Evolutionary conservation across 2,888 invertebrate genomes (phyloP).

Genomic region (Eucriotettix oculatus): DNA sequence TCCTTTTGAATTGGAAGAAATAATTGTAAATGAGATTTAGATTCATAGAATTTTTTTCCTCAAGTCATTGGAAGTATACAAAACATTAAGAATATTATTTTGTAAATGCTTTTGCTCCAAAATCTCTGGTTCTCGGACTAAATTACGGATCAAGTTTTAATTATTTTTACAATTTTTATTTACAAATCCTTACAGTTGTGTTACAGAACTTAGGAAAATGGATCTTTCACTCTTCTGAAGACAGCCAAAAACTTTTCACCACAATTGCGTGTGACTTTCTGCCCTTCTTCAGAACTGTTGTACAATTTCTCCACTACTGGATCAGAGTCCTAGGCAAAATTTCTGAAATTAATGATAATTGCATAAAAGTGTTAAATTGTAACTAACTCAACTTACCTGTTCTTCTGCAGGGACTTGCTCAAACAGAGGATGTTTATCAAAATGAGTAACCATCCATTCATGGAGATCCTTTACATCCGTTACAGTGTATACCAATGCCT

Average conservation of each 20-base stretch:
- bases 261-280: constrained; percentile 89
- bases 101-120: no score
- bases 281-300: constrained; percentile 92
- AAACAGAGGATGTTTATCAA: constrained; percentile 81
- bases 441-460: constrained; percentile 92
- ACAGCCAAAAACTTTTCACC: constrained; percentile 89
- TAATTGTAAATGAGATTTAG: no score
- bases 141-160: no score
- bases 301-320: constrained; percentile 76
- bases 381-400: constrained; percentile 37
- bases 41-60: no score
- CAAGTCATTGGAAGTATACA: no score
- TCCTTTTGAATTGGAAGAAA: no score
- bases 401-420: constrained; percentile 53
- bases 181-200: no score
- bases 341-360: neutral
- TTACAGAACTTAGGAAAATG: constrained; percentile 16
- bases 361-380: no score
- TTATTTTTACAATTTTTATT: no score
- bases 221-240: constrained; percentile 50
- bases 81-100: no score
- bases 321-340: constrained; percentile 47
- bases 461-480: constrained; percentile 96
- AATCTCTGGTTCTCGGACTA: no score
- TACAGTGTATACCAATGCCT: constrained; percentile 88